Base-by-base conservation (phyloP, 2,888 invertebrate species). In the Teleiodes luculella region DNA sequence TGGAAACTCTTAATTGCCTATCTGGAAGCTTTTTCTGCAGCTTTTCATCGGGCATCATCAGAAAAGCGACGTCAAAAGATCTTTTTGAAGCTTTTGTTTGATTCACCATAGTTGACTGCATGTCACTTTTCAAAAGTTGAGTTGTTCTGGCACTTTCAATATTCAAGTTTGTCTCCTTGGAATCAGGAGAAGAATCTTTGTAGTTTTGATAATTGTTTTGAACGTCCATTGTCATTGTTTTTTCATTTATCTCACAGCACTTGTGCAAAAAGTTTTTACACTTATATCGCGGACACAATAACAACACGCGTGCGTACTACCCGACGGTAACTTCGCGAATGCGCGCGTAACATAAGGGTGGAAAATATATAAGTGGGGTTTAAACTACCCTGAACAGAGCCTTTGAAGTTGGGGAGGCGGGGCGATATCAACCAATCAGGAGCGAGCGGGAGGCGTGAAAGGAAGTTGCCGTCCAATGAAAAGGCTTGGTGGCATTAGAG, bases 31-130 rank as follows among this genome's bases (percentile, higher is more conserved):
- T 92, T 46, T 93, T 91, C 52, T 94, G 93, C 46, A 95, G 80
- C 68, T 95, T 95, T 59, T 96, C 96, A 74, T 96, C 96, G 1
- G 96, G 96, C 78, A 95, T 94, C 91, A 97, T 96, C 24, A 97
- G 84, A 69, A 97, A 97, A 0, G 97, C 97, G 8, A 97, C 97
- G 76, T 97, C 97, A 74, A 97, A 97, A 0, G 96, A 95, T 13
- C 97, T 89, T 70, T 97, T 97, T 64, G 90, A 63, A 80, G 91
- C 70, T 83, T 92, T 80, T 0, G 67, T 74, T 60, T 76, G 68
- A 70, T 75, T 83, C 13, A 83, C 53, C 41, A 77, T 72, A 7
- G 83, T 79, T 30, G 84, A 74, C 60, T 84, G 84, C 80, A 85
- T 80, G 35, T 86, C 86, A 24, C 76, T 60, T 66, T 86, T 86